Evolutionary conservation across 2,797 vertebrate genomes (phyloP).

Genomic region (Helicolenus hilgendorfi): DNA sequence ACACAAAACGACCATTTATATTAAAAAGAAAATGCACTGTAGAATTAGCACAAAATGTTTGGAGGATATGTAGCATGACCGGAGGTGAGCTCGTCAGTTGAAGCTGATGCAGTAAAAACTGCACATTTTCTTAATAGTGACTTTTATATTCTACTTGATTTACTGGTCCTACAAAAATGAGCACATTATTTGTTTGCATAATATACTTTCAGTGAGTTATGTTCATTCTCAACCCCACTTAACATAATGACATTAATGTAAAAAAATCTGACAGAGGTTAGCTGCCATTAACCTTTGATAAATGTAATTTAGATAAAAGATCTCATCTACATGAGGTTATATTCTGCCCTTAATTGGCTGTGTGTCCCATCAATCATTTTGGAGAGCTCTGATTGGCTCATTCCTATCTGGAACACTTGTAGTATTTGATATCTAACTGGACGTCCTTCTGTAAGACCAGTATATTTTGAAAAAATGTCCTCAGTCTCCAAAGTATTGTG

Average conservation of each 20-base stretch:
- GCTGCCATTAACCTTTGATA: constrained; percentile 63
- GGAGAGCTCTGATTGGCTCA: constrained; percentile 46
- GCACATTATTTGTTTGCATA: constrained; percentile 63
- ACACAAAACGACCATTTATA: constrained; percentile 44
- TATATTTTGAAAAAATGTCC: constrained; percentile 18
- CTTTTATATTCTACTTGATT: constrained; percentile 49
- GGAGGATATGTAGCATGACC: constrained; percentile 33
- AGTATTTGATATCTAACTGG: constrained; percentile 22
- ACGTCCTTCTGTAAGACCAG: constrained; percentile 33
- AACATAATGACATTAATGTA: constrained; percentile 57
- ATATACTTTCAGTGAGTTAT: constrained; percentile 52
- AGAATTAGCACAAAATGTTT: constrained; percentile 37
- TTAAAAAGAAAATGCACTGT: constrained; percentile 45
- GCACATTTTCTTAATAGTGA: constrained; percentile 39
- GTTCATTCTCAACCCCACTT: constrained; percentile 51
- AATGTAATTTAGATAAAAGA: constrained; percentile 64
- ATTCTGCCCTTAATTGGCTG: constrained; percentile 48
- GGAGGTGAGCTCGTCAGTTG: constrained; percentile 28
- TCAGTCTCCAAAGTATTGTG: constrained; percentile 16
- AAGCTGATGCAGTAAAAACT: constrained; percentile 16
- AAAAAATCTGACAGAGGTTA: constrained; percentile 49
- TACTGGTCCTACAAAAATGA: constrained; percentile 29
- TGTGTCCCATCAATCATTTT: constrained; percentile 55
- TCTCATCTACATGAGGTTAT: constrained; percentile 47
- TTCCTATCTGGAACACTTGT: constrained; percentile 12